Evolutionary conservation across 2,888 invertebrate species (phyloP).

Genomic region (Lasius platythorax): DNA sequence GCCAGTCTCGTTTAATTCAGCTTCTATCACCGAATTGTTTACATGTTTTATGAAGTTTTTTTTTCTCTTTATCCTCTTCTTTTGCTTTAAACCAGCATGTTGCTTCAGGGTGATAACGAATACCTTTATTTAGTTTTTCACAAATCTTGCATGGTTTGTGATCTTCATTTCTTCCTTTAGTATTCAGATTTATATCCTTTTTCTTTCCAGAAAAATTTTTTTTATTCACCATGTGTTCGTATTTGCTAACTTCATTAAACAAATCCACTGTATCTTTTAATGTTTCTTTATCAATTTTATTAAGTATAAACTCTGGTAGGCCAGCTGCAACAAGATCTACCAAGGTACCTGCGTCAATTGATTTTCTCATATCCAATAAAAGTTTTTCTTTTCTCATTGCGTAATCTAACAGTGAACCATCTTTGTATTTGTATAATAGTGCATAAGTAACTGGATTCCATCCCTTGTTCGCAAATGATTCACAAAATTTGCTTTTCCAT

Average conservation of each 20-base stretch:
- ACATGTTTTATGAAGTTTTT: too few species aligned
- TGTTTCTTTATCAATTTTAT: slow-evolving; percentile 74
- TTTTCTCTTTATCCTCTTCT: too few species aligned
- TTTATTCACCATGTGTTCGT: slow-evolving; percentile 71
- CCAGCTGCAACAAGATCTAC: slow-evolving; percentile 76
- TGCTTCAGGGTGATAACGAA: too few species aligned
- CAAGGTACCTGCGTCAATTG: slow-evolving; percentile 71
- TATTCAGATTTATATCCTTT: too few species aligned
- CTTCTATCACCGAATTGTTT: slow-evolving; percentile 16
- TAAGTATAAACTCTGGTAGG: slow-evolving; percentile 70
- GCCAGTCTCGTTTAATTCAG: background rate
- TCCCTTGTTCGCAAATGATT: slow-evolving; percentile 75
- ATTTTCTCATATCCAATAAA: slow-evolving; percentile 69
- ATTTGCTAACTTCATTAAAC: slow-evolving; percentile 73
- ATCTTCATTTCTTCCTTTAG: too few species aligned
- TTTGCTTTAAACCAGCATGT: too few species aligned
- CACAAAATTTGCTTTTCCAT: slow-evolving; percentile 69
- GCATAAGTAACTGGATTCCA: slow-evolving; percentile 74
- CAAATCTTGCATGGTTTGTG: too few species aligned
- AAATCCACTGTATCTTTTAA: slow-evolving; percentile 70
- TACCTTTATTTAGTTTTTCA: too few species aligned
- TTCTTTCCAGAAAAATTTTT: too few species aligned
- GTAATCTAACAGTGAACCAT: slow-evolving; percentile 43
- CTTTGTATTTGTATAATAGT: slow-evolving; percentile 61
- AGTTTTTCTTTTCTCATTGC: slow-evolving; percentile 50